These are phyloP conservation scores for Brachyhypopomus occidentalis DNA, from an alignment of 2,113 vertebrate genomes.

Conservation along the genomic window DNA sequence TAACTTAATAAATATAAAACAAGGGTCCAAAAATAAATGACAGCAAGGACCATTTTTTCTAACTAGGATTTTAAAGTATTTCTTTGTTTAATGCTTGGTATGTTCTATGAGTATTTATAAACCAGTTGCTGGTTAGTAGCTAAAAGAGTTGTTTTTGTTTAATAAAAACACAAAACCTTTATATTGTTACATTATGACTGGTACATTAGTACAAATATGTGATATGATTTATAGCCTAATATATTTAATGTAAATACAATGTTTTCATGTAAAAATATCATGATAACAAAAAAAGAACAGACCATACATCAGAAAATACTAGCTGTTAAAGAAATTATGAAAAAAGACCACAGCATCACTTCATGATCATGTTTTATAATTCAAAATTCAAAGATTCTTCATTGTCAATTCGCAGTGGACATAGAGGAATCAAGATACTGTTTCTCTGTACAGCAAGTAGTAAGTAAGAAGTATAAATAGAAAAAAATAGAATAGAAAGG, in stretches of 20 bases:
- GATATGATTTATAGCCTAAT: too few species aligned
- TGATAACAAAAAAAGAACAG: neutral
- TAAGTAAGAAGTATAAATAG: too few species aligned
- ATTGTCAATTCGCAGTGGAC: too few species aligned
- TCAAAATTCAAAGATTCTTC: too few species aligned
- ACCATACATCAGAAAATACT: neutral
- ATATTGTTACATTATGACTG: too few species aligned
- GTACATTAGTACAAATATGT: too few species aligned
- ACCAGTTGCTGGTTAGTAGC: neutral
- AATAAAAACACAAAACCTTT: too few species aligned
- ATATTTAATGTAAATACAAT: too few species aligned
- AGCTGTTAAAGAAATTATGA: neutral
- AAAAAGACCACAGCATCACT: neutral
- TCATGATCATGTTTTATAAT: neutral
- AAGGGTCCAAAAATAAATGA: neutral
- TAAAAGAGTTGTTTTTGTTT: neutral
- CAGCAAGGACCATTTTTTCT: neutral
- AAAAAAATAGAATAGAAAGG: too few species aligned
- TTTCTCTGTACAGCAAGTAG: too few species aligned
- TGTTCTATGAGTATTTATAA: neutral
- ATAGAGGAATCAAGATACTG: too few species aligned
- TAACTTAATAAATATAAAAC: neutral
- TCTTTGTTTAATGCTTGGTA: slow-evolving; percentile 13
- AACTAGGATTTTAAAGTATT: neutral
- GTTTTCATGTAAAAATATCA: neutral